Conservation (phyloP, 2,888 invertebrate species). For the Ormyrus pomaceus region DNA sequence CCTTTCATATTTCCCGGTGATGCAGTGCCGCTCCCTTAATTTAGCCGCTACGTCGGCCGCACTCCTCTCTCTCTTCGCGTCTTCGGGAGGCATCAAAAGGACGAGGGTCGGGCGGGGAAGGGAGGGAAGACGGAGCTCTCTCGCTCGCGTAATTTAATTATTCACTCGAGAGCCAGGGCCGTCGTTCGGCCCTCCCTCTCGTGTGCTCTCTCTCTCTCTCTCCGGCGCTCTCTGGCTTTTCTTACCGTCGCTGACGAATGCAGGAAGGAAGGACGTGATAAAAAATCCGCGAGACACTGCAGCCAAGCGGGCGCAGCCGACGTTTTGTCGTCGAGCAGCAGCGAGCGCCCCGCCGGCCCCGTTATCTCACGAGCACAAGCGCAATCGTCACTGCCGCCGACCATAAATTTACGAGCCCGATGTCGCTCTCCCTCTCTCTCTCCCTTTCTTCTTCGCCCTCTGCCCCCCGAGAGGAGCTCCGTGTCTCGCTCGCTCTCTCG, state of each 20-base stretch:
- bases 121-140: conserved; percentile 23
- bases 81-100: conserved; percentile 46
- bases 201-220: not conserved
- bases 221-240: conserved; percentile 39
- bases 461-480: not conserved
- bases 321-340: conserved; percentile 40
- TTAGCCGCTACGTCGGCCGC: conserved; percentile 49
- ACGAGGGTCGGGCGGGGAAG: not conserved
- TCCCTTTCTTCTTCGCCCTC: not conserved
- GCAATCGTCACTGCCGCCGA: conserved; percentile 54
- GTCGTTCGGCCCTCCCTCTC: conserved; percentile 14
- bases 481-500: not conserved
- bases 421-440: conserved; percentile 21
- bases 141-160: conserved; percentile 54
- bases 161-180: conserved; percentile 49
- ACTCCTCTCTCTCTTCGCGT: conserved; percentile 31
- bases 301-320: conserved; percentile 32
- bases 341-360: conserved; percentile 1
- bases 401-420: conserved; percentile 51
- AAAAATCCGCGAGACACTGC: conserved; percentile 56
- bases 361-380: conserved; percentile 50
- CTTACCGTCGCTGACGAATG: conserved; percentile 56
- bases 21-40: conserved; percentile 42
- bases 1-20: conserved; percentile 31
- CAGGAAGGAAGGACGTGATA: conserved; percentile 58